phyloP scores from a whole-genome alignment of 2,797 vertebrate species.

The Synaphobranchus kaupii region DNA sequence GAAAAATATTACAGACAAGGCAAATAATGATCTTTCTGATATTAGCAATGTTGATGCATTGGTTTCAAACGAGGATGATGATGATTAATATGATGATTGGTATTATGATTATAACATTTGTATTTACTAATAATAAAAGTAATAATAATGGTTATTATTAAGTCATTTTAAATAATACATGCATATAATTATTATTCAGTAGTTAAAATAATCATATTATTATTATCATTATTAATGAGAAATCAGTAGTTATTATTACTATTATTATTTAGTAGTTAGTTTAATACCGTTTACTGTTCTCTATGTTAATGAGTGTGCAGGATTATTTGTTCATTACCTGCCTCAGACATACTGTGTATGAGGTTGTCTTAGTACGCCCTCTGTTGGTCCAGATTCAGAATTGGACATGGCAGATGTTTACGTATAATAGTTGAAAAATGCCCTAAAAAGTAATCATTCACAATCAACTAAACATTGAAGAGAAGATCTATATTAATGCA shows the following conservation, averaged over 20 bases:
- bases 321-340: not conserved
- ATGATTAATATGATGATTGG: not conserved
- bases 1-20: not conserved
- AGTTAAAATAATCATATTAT: no score
- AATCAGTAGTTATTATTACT: no score
- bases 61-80: not conserved
- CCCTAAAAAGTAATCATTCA: not conserved
- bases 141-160: no score
- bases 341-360: not conserved
- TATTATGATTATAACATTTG: not conserved
- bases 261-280: no score
- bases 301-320: not conserved
- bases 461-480: not conserved
- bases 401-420: not conserved
- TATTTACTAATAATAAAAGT: not conserved
- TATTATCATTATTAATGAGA: no score
- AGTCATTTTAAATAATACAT: no score
- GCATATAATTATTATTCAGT: no score
- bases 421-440: not conserved
- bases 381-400: not conserved
- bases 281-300: not conserved
- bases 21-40: not conserved
- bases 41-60: not conserved
- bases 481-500: not conserved
- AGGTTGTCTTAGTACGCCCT: not conserved